phyloP scores from a whole-genome alignment of 2,888 invertebrate genomes.

The Galeruca laticollis region DNA sequence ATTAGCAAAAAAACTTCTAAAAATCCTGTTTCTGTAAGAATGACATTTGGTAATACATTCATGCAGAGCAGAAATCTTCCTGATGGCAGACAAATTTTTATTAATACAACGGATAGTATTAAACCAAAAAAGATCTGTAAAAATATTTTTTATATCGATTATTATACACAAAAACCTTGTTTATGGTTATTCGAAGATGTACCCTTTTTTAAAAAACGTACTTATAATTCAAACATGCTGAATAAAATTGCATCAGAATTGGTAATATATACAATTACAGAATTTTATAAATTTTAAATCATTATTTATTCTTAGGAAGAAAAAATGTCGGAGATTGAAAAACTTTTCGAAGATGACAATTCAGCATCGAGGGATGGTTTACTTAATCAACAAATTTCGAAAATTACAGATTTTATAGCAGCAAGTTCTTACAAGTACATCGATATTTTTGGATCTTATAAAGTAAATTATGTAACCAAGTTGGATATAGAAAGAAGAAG shows the following conservation, averaged over 20 bases:
- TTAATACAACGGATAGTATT: conserved; percentile 46
- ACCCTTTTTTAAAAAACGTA: conserved; percentile 76
- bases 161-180: conserved; percentile 74
- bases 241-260: conserved; percentile 72
- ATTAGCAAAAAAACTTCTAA: conserved; percentile 72
- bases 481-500: conserved; percentile 58
- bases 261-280: conserved; percentile 65
- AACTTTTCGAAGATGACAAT: conserved; percentile 58
- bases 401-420: conserved; percentile 59
- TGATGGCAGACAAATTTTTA: conserved; percentile 54
- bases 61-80: conserved; percentile 25
- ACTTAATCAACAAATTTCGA: conserved; percentile 51
- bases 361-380: conserved; percentile 36
- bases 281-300: neutral
- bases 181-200: conserved; percentile 73
- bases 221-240: conserved; percentile 78
- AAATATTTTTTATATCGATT: conserved; percentile 57
- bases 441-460: conserved; percentile 58
- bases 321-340: conserved; percentile 63
- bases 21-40: conserved; percentile 73
- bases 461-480: conserved; percentile 51
- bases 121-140: conserved; percentile 54
- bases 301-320: conserved; percentile 57
- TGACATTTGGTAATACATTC: conserved; percentile 73
- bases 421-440: conserved; percentile 63